Evolutionary conservation across 1,140 invertebrate species (phyloP).

Genomic region (Harlomillsia oculata): DNA sequence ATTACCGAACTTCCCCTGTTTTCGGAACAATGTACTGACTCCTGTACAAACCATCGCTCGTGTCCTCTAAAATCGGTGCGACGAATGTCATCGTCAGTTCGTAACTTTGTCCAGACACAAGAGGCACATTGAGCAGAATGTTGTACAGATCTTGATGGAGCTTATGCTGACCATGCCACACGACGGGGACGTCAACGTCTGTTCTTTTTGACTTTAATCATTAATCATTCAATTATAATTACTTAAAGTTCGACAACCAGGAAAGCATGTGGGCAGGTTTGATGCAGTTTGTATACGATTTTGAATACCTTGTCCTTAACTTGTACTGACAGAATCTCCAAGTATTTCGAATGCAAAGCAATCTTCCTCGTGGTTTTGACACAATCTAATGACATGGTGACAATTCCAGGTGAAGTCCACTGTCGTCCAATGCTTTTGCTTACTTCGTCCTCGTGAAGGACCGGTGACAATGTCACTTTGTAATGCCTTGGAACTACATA

Average conservation of each 20-base stretch:
- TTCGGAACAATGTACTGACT: constrained; percentile 64
- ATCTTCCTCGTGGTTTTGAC: constrained; percentile 5
- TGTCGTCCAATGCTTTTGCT: background rate
- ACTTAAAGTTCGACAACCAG: too few species aligned
- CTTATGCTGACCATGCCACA: too few species aligned
- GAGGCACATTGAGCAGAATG: constrained; percentile 49
- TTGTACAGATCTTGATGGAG: constrained; percentile 56
- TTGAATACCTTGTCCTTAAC: background rate
- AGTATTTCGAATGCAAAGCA: constrained; percentile 1
- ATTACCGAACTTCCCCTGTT: constrained; percentile 3
- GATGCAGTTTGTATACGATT: too few species aligned
- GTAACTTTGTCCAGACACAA: constrained; percentile 53
- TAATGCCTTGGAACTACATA: background rate
- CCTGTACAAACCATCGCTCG: constrained; percentile 66
- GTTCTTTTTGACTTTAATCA: too few species aligned
- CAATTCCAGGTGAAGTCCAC: constrained; percentile 16
- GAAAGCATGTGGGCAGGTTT: too few species aligned
- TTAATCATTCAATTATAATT: too few species aligned
- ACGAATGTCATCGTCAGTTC: constrained; percentile 57
- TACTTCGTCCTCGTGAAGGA: background rate
- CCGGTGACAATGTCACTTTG: background rate
- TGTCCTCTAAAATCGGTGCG: constrained; percentile 7
- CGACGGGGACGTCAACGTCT: too few species aligned
- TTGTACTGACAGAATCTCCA: background rate
- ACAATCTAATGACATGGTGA: constrained; percentile 4